Percentiles rank a stretch among this genome's conserved stretches.
Evolutionary conservation across 2,888 invertebrate species (phyloP).

Genomic region (Psococerastis gibbosa): DNA sequence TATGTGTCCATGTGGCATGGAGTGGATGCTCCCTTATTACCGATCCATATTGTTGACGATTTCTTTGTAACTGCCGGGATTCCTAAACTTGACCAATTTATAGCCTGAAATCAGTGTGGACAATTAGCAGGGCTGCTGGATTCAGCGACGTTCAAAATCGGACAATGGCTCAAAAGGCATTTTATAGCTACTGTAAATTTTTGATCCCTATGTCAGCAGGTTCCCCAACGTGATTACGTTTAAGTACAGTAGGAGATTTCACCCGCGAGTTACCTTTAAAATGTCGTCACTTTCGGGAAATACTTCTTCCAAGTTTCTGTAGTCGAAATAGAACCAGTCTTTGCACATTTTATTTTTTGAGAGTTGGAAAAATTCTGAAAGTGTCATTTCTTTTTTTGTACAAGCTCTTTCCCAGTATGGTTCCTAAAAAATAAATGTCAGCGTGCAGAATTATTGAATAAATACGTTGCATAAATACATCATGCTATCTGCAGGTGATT

Average conservation of each 20-base stretch:
- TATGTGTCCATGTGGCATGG: conserved; percentile 90
- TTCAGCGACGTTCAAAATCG: too few relatives aligned
- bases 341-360: conserved; percentile 23
- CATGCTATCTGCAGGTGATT: too few relatives aligned
- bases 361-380: conserved; percentile 38
- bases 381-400: conserved; percentile 33
- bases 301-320: conserved; percentile 50
- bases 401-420: conserved; percentile 71
- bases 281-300: conserved; percentile 11
- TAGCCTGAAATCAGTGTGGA: conserved; percentile 25
- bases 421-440: conserved; percentile 23
- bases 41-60: conserved; percentile 75
- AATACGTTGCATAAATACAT: too few relatives aligned
- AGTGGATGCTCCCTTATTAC: conserved; percentile 71
- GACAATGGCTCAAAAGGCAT: too few relatives aligned
- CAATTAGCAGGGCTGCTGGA: too few relatives aligned
- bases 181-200: too few relatives aligned
- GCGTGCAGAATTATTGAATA: too few relatives aligned
- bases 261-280: conserved; percentile 12
- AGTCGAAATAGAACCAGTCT: conserved; percentile 68
- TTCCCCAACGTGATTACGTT: conserved; percentile 11
- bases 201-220: background rate
- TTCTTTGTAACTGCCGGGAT: conserved; percentile 41
- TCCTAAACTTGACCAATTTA: conserved; percentile 52
- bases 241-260: conserved; percentile 4